phyloP scores from a whole-genome alignment of 1,140 invertebrate genomes.

The Theocolax elegans region DNA sequence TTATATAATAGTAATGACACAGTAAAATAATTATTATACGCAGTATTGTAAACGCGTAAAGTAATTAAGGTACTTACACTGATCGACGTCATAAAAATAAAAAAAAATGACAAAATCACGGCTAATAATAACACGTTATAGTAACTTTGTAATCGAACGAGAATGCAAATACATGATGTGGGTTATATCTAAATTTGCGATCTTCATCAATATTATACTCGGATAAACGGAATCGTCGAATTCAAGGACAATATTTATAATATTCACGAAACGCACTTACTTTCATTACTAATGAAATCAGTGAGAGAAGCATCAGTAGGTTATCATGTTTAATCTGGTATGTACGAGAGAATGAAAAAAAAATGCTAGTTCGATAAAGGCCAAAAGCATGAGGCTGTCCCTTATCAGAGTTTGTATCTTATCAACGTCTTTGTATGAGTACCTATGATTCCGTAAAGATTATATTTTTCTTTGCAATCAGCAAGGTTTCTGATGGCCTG shows the following conservation, averaged over 20 bases:
- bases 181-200: too few species aligned
- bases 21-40: too few species aligned
- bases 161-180: neutral
- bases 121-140: neutral
- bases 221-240: neutral
- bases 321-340: neutral
- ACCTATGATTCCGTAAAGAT: constrained; percentile 9
- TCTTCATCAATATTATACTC: neutral
- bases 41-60: too few species aligned
- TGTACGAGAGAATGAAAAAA: neutral
- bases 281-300: neutral
- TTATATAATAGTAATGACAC: too few species aligned
- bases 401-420: constrained; percentile 21
- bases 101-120: neutral
- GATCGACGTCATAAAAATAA: neutral
- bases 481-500: constrained; percentile 15
- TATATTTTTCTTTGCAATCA: constrained; percentile 15
- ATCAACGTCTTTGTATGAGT: neutral
- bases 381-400: constrained; percentile 20
- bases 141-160: neutral
- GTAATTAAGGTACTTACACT: neutral
- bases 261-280: neutral
- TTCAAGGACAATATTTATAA: constrained; percentile 7
- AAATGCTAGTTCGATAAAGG: constrained; percentile 14
- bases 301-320: neutral